Percentiles rank a stretch among this genome's conserved stretches.
Conservation (phyloP, 92 coral and sea anemone species). For the Blastomussa wellsi region DNA sequence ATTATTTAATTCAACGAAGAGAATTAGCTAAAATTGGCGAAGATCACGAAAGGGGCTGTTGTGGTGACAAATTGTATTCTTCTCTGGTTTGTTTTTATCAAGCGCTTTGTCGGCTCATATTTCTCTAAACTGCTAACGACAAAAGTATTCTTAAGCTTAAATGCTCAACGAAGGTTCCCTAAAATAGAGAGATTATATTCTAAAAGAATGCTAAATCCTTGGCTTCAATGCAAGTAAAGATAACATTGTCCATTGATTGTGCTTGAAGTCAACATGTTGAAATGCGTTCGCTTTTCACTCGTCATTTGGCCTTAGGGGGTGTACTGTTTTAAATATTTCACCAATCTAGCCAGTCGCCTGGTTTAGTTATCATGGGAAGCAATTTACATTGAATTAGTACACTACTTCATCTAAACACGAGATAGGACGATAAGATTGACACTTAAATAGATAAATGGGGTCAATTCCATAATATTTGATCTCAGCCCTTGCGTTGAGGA, state of each 20-base stretch:
- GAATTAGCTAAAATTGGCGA: not conserved
- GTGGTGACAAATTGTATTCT: slow-evolving; percentile 3
- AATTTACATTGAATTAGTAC: slow-evolving; percentile 4
- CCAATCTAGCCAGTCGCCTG: not conserved
- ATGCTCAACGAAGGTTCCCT: not conserved
- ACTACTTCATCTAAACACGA: slow-evolving; percentile 9
- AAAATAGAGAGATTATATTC: slow-evolving; percentile 23
- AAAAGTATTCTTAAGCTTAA: slow-evolving; percentile 18
- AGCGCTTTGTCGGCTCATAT: slow-evolving; percentile 23
- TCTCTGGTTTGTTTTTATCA: slow-evolving; percentile 19
- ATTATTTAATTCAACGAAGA: not conserved
- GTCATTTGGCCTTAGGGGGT: slow-evolving; percentile 12
- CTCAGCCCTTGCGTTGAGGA: not conserved
- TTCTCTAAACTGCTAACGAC: slow-evolving; percentile 7
- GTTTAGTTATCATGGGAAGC: slow-evolving; percentile 6
- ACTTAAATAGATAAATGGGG: slow-evolving; percentile 11
- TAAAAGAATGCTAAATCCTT: slow-evolving; percentile 19
- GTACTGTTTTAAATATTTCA: slow-evolving; percentile 18
- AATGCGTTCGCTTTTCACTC: not conserved
- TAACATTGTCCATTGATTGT: slow-evolving; percentile 9
- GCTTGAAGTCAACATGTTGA: not conserved
- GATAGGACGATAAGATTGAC: not conserved
- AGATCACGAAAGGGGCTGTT: slow-evolving; percentile 12
- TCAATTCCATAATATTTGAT: slow-evolving; percentile 9
- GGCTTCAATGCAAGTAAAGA: not conserved